These are phyloP conservation scores for Polydesmus complanatus DNA, from an alignment of 2,888 invertebrate genomes.

Conservation along the genomic window DNA sequence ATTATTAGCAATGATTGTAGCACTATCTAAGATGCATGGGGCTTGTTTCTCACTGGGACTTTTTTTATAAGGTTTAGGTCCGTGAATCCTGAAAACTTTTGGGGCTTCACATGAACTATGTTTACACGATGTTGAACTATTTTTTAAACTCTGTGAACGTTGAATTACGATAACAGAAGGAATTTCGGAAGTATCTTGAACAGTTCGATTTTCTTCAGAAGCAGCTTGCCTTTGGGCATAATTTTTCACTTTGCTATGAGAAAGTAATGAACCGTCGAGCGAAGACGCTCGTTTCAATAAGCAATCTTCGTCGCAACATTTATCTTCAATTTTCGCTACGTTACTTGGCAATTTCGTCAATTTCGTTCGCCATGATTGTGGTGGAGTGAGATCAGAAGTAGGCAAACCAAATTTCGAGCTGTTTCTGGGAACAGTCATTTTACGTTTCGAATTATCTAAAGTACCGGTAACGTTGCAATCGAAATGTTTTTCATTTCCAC, in stretches of 20 bases:
- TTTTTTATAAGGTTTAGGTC: constrained; percentile 15
- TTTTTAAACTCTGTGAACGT: constrained; percentile 17
- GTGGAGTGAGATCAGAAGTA: background rate
- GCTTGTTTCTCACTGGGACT: constrained; percentile 15
- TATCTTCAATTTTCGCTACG: constrained; percentile 10
- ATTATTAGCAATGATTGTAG: background rate
- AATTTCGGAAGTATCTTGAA: background rate
- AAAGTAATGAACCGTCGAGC: constrained; percentile 21
- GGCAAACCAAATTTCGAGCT: background rate
- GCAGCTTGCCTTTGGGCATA: background rate
- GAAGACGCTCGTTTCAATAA: constrained; percentile 22
- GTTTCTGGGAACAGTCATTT: no score
- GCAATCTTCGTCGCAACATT: constrained; percentile 27
- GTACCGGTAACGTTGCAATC: no score
- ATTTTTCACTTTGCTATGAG: no score
- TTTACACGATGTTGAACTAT: background rate
- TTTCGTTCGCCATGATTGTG: background rate
- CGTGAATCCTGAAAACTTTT: constrained; percentile 9
- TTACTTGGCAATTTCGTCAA: background rate
- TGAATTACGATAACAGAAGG: constrained; percentile 10
- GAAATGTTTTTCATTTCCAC: background rate
- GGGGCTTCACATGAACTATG: background rate
- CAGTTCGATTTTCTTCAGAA: no score
- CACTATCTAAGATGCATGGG: background rate
- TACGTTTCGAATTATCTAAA: no score